Percentiles rank a stretch among this genome's conserved stretches.
Evolutionary conservation across 92 coral and sea anemone genomes (phyloP).

Genomic region (Heteractis magnifica): DNA sequence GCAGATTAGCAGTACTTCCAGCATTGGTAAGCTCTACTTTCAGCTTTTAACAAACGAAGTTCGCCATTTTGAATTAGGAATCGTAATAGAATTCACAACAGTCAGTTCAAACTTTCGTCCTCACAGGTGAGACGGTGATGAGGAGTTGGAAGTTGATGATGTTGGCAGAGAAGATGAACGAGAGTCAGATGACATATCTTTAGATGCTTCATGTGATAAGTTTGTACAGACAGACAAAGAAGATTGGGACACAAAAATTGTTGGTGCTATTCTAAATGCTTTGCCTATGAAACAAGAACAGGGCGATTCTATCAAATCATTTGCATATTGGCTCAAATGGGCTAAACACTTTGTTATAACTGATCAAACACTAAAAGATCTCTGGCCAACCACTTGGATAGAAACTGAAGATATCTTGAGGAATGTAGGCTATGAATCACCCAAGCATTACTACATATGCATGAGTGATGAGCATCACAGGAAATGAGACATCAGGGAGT

Average conservation of each 20-base stretch:
- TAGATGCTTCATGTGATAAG: slow-evolving; percentile 23
- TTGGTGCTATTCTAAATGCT: slow-evolving; percentile 54
- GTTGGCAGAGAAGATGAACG: not conserved
- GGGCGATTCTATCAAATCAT: slow-evolving; percentile 62
- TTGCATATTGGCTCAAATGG: slow-evolving; percentile 64
- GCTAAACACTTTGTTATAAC: slow-evolving; percentile 62
- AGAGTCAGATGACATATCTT: not conserved
- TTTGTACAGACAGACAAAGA: slow-evolving; percentile 47
- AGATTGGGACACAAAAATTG: slow-evolving; percentile 52
- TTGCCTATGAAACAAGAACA: slow-evolving; percentile 60
- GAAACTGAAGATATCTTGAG: no score
- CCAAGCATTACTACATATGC: no score
- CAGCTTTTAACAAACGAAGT: not conserved
- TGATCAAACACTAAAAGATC: slow-evolving; percentile 51
- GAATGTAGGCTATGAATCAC: no score
- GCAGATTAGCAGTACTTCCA: slow-evolving; percentile 13
- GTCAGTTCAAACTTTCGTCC: not conserved
- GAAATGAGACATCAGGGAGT: no score
- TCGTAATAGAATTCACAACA: not conserved
- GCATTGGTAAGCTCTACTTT: not conserved
- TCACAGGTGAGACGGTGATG: slow-evolving; percentile 17
- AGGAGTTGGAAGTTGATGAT: not conserved
- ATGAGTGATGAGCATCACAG: no score
- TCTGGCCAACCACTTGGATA: slow-evolving; percentile 38
- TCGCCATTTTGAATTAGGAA: not conserved